phyloP scores from a whole-genome alignment of 1,140 invertebrate genomes.

The Brachionus asplanchnoidis region DNA sequence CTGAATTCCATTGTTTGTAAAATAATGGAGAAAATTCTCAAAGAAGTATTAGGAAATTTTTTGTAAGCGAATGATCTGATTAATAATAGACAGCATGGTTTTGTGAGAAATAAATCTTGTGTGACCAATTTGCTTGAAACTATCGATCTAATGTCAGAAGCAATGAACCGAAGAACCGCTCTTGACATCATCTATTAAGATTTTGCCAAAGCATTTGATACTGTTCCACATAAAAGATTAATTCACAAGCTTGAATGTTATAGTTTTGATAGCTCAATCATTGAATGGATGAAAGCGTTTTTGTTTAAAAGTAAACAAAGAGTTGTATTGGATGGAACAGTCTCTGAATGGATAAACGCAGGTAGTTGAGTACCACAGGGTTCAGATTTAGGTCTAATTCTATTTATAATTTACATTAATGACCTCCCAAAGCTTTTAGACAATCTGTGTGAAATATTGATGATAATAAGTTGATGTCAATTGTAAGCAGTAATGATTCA shows the following conservation, averaged over 20 bases:
- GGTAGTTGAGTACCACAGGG: slow-evolving; percentile 12
- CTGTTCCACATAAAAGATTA: slow-evolving; percentile 42
- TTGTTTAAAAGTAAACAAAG: slow-evolving; percentile 9
- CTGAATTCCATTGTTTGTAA: slow-evolving; percentile 16
- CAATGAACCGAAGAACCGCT: neutral
- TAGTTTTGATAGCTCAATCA: slow-evolving; percentile 27
- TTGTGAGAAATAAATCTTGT: neutral
- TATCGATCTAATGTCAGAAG: slow-evolving; percentile 31
- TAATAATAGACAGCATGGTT: slow-evolving; percentile 12
- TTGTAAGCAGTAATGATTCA: too few relatives aligned
- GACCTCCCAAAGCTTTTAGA: too few relatives aligned
- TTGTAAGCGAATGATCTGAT: neutral
- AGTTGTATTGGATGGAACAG: slow-evolving; percentile 30
- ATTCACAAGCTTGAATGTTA: slow-evolving; percentile 39
- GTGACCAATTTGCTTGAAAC: slow-evolving; percentile 41
- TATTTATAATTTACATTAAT: slow-evolving; percentile 19
- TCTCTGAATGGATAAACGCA: slow-evolving; percentile 33
- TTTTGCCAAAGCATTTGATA: slow-evolving; percentile 43
- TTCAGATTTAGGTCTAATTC: slow-evolving; percentile 43
- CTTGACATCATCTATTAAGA: slow-evolving; percentile 43
- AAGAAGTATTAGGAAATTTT: neutral
- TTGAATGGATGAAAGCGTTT: slow-evolving; percentile 42
- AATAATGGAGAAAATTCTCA: slow-evolving; percentile 25
- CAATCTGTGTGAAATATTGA: too few relatives aligned
- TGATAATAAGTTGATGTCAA: too few relatives aligned